Evolutionary conservation across 2,888 invertebrate genomes (phyloP), one percentile per base, ranked within the genome.

Genomic region (Ophion slaviceki): DNA sequence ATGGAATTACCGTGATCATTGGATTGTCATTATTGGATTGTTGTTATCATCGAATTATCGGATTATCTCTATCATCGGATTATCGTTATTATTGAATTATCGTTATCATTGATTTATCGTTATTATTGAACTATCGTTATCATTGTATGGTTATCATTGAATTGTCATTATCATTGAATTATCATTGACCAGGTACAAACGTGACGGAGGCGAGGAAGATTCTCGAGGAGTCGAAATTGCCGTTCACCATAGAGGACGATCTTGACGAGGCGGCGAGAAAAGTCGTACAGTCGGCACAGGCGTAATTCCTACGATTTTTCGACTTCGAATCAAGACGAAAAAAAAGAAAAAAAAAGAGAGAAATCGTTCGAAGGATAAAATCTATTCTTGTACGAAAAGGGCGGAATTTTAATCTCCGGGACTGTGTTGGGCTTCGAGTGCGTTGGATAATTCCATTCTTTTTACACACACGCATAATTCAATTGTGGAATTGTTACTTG

Each of bases 231-330:
- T 99, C 99, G 66, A 97, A 97, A 7, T 95, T 99, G 74, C 96
- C 97, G 32, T 97, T 99, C 87, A 95, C 96, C 80, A 96, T 97
- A 45, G 98, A 99, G 8, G 95, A 95, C 86, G 96, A 98, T 94
- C 96, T 99, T 84, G 99, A 99, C 90, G 98, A 98, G 92, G 99
- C 99, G 17, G 99, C 99, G 0, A 95, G 96, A 92, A 97, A 97
- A 92, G 99, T 97, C 71, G 99, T 99, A 8, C 76, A 59, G 28
- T 89, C 90, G 20, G 88, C 90, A 20, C 90, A 88, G 72, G 32
- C 77, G 75, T 91, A 88, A 89, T 57, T 17, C n/a, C 7, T n/a
- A 28, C 53, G 24, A 68, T 3, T 24, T 47, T 47, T 47, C 24
- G n/a, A 68, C 2, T 10, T 14, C 17, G 14, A 14, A 14, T 10